Evolutionary conservation across 2,888 invertebrate genomes (phyloP), one percentile per base, ranked within the genome.

Genomic region (Ormyrus thymus): DNA sequence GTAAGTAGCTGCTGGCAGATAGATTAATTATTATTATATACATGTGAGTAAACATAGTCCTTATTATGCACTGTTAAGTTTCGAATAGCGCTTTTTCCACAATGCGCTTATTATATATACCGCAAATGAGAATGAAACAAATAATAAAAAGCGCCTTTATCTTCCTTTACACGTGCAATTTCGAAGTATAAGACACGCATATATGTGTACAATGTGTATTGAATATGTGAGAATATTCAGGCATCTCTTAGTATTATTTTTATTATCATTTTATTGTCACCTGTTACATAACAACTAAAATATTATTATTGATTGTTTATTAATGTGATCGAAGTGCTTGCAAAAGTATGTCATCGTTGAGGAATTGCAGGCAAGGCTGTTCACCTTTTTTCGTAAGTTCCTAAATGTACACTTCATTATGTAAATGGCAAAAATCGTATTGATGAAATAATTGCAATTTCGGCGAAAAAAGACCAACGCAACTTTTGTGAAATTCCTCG

Each of bases 91-190:
- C 62, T 72, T 78, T 53, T 68, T n/a, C 58, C 51, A 53, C 50
- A 65, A 70, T 59, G 70, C 70, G 70, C 64, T 77, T 70, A 55
- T 77, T 66, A 55, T 62, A 58, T 69, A 43, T 45, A 51, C 50
- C 9, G 29, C 29, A 65, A 72, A 68, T 13, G 10, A 51, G 6
- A 53, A 76, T 56, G 58, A 59, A 62, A 78, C 51, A 65, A 74
- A 50, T 9, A 65, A 61, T 55, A 61, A 15, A 78, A 58, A 45
- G n/a, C 51, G 61, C 29, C 58, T 81, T 74, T 50, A 81, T 64
- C 56, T 78, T 78, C 68, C 72, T 71, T 79, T 76, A 78, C 58
- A 76, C 64, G 77, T 81, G 75, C 79, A 81, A 82, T 82, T 81
- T 43, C 29, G 13, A 77, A 75, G 55, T 53, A 69, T 69, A 78